Base-by-base conservation (phyloP, 2,797 vertebrate species). In the Melanotaenia parkinsoni region DNA sequence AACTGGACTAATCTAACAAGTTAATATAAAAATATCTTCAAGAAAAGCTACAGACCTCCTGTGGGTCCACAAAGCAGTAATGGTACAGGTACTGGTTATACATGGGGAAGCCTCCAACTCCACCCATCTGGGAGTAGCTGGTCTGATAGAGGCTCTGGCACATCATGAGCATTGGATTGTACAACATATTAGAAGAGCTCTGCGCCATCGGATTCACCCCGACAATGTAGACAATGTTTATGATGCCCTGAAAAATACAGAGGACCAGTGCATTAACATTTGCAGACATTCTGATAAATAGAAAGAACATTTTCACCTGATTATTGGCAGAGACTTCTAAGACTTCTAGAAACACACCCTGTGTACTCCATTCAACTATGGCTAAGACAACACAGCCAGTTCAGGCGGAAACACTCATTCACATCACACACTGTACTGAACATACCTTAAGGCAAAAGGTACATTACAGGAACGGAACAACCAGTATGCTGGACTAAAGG, bases 71-170 rank as follows among this genome's bases (percentile, higher is more conserved):
- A 12, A 93, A 95, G 90, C 96, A 97, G 93, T 97, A 97, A 84
- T 97, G 96, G 90, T 97, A 96, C 33, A 98, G 92, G 79, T 97
- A 97, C 91, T 97, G 96, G 93, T 95, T 97, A 74, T 95, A 74
- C 1, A 94, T 74, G 10, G 92, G 81, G 78, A 97, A 96, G 14
- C 94, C 92, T 35, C 91, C 94, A 20, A 93, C 89, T 45, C 92
- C 93, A 24, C 94, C 94, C 91, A 94, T 93, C 69, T 93, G 91
- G 0, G 91, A 89, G 82, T 94, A 91, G 66, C 88, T 80, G 72
- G 84, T 91, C 78, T 93, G 92, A 58, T 95, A 95, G 67, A 96
- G 67, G 80, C 83, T 96, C 93, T 86, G 95, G 80, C 96, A 97
- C 92, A 97, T 91, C 92, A 95, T 72, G 1, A 96, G 76, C 91